Evolutionary conservation across 2,888 invertebrate genomes (phyloP).

Genomic region (Vandiemenella viatica): DNA sequence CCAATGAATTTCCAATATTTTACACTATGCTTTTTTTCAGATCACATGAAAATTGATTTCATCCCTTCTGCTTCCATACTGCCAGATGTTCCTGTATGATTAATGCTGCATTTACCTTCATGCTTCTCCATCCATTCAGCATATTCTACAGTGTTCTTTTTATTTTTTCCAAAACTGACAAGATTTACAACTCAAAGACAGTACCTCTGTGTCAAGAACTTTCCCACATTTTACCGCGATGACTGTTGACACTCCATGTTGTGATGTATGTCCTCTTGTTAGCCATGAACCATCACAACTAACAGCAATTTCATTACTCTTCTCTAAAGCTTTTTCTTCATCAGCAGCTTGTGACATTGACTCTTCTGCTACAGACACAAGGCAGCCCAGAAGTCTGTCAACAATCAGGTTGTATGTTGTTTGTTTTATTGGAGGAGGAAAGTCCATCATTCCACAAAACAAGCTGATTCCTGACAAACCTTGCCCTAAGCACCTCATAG

Average conservation of each 20-base stretch:
- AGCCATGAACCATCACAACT: conserved; percentile 4
- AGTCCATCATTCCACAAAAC: conserved; percentile 8
- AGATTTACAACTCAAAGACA: neutral
- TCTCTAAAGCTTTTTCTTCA: no score
- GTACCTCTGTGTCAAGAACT: neutral
- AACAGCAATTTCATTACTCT: neutral
- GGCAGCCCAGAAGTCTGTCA: neutral
- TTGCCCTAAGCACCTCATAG: neutral
- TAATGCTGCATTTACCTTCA: conserved; percentile 10
- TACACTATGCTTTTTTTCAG: conserved; percentile 6
- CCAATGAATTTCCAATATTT: conserved; percentile 10
- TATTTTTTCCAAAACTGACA: neutral
- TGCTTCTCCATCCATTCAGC: conserved; percentile 10
- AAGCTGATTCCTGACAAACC: neutral
- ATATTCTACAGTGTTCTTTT: conserved; percentile 11
- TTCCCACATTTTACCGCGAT: conserved; percentile 1
- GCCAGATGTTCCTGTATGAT: conserved; percentile 16
- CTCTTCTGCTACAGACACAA: neutral
- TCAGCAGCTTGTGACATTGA: conserved; percentile 1
- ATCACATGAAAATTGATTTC: neutral
- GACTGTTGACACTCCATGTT: conserved; percentile 1
- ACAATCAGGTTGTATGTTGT: conserved; percentile 2
- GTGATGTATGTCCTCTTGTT: conserved; percentile 1
- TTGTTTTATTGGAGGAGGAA: neutral
- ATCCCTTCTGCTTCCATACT: conserved; percentile 15